phyloP scores from a whole-genome alignment of 2,113 vertebrate genomes.

The Elaphurus davidianus region DNA sequence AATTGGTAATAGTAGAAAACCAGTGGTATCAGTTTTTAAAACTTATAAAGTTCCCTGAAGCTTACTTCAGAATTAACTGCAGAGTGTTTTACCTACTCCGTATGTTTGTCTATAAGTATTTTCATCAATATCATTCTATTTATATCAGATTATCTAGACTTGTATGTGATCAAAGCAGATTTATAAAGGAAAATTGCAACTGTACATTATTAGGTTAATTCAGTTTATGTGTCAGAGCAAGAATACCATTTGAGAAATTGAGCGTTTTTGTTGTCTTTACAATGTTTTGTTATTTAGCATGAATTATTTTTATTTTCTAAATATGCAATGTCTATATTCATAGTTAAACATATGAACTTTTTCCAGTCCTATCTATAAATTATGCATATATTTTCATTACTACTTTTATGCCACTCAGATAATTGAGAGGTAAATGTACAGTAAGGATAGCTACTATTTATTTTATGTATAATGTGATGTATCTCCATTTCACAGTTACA shows the following conservation, averaged over 20 bases:
- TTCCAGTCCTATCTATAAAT: neutral
- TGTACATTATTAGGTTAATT: neutral
- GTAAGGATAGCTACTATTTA: neutral
- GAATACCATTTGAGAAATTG: neutral
- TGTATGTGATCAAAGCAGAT: neutral
- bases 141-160: neutral
- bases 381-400: neutral
- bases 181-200: neutral
- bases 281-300: neutral
- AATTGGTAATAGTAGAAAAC: neutral
- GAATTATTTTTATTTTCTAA: neutral
- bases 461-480: neutral
- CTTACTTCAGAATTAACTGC: neutral
- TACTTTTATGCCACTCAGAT: neutral
- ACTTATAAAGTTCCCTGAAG: neutral
- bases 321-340: neutral
- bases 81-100: neutral
- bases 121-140: neutral
- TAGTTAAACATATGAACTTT: neutral
- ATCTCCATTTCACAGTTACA: neutral
- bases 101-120: neutral
- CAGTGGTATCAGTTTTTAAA: neutral
- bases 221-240: neutral
- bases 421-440: neutral
- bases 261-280: neutral